These are phyloP conservation scores for Aphyosemion australe DNA, from an alignment of 2,113 vertebrate genomes.

Conservation along the genomic window DNA sequence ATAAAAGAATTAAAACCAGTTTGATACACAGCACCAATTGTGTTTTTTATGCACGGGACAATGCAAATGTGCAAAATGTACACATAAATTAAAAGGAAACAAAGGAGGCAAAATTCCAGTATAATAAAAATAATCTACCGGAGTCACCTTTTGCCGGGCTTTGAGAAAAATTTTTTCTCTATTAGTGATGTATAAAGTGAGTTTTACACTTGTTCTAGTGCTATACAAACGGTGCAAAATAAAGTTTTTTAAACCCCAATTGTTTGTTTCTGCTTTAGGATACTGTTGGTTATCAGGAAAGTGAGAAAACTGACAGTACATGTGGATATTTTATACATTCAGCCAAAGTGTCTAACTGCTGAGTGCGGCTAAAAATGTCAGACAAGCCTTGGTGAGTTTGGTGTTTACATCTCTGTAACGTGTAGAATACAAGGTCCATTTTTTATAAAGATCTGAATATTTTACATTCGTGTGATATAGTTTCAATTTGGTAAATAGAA, in stretches of 20 bases:
- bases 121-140: slow-evolving; percentile 31
- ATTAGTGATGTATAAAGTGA: slow-evolving; percentile 24
- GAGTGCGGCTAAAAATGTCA: neutral
- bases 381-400: slow-evolving; percentile 16
- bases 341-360: slow-evolving; percentile 11
- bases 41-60: slow-evolving; percentile 24
- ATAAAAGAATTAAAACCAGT: slow-evolving; percentile 15
- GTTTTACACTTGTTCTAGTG: slow-evolving; percentile 1
- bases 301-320: slow-evolving; percentile 34
- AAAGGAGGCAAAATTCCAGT: slow-evolving; percentile 39
- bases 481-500: slow-evolving; percentile 37
- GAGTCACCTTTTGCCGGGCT: slow-evolving; percentile 35
- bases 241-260: slow-evolving; percentile 7
- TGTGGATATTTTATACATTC: slow-evolving; percentile 42
- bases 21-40: slow-evolving; percentile 52
- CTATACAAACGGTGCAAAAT: slow-evolving; percentile 62
- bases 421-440: slow-evolving; percentile 37
- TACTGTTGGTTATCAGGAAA: slow-evolving; percentile 40
- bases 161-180: slow-evolving; percentile 19
- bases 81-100: slow-evolving; percentile 37
- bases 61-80: slow-evolving; percentile 39
- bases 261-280: slow-evolving; percentile 37
- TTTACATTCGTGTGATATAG: slow-evolving; percentile 41
- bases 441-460: slow-evolving; percentile 34
- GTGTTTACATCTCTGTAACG: slow-evolving; percentile 30